Base-by-base conservation (phyloP, 2,113 vertebrate species). In the Tiliqua scincoides region DNA sequence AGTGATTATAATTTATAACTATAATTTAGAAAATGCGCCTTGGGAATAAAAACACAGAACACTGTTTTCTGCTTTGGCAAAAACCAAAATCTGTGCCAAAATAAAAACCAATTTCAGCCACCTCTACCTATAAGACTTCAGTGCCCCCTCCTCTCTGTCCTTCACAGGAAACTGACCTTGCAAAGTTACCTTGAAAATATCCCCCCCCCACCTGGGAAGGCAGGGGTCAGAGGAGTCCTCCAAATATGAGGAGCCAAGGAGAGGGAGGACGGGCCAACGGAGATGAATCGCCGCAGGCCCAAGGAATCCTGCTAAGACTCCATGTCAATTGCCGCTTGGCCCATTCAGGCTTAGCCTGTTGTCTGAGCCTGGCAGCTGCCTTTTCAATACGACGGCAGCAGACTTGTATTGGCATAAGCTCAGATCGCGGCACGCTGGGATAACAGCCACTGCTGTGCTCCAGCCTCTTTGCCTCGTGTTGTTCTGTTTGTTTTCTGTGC, bases 391-490 rank as follows among this genome's bases (percentile, higher is more conserved):
- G 85, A 74, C 85, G n/a, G n/a, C 70, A 4, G n/a, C 70, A 3
- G 59, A 63, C 78, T 80, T 81, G 70, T 86, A 73, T 74, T 81
- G 85, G 85, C 85, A 74, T 73, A 27, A 81, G 78, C 85, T 81
- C 78, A 52, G 85, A 20, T 65, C 85, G 25, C 30, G 74, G 61
- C 85, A 54, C 17, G 40, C 85, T 80, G 85, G 78, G 85, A 81
- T 54, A 81, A 81, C 78, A 81, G 59, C 78, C 70, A 81, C 61
- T 65, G 85, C 85, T 81, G 85, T 65, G 78, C 78, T 74, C 57
- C 85, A 74, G n/a, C 40, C 85, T 86, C 85, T 81, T 85, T 81
- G 85, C 78, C 78, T 80, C 70, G 43, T 81, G 85, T 84, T 80
- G 82, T 79, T 87, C 74, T 61, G 0, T 77, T 74, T 74, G 57